Percentiles rank a stretch among this genome's conserved stretches.
These are phyloP conservation scores for Alces alces DNA, from an alignment of 2,113 vertebrate species.

Conservation along the genomic window DNA sequence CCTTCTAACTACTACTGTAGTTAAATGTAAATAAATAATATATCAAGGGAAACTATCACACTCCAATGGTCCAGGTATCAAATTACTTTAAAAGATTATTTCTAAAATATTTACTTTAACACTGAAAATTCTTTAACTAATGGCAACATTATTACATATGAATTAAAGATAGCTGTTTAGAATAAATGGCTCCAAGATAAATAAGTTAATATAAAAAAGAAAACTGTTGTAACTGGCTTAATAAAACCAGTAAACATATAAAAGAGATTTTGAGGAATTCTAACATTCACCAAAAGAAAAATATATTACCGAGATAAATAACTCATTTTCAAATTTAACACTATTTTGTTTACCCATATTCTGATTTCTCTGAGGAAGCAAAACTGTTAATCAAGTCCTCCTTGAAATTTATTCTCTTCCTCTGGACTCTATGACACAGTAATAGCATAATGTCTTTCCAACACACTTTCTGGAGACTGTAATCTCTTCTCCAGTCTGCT, in stretches of 20 bases:
- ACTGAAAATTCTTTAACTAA: not conserved
- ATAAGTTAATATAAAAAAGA: not conserved
- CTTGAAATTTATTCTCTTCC: not conserved
- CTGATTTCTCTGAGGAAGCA: not conserved
- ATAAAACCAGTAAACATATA: not conserved
- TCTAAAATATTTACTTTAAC: not conserved
- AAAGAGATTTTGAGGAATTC: constrained; percentile 1
- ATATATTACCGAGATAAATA: not conserved
- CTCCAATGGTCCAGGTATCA: not conserved
- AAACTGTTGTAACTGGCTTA: not conserved
- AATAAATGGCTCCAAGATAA: not conserved
- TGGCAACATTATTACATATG: not conserved
- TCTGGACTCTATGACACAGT: not conserved
- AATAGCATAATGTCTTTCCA: not conserved
- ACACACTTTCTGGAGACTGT: not conserved
- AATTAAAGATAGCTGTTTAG: not conserved
- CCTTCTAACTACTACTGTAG: not conserved
- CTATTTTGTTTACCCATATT: not conserved
- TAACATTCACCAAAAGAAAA: constrained; percentile 16
- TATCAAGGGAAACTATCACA: not conserved
- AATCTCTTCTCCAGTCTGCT: not conserved
- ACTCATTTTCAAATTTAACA: not conserved
- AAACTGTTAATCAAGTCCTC: not conserved
- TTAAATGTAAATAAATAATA: not conserved
- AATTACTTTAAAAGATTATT: not conserved